Evolutionary conservation across 2,797 vertebrate genomes (phyloP).

Genomic region (Linurgus olivaceus): DNA sequence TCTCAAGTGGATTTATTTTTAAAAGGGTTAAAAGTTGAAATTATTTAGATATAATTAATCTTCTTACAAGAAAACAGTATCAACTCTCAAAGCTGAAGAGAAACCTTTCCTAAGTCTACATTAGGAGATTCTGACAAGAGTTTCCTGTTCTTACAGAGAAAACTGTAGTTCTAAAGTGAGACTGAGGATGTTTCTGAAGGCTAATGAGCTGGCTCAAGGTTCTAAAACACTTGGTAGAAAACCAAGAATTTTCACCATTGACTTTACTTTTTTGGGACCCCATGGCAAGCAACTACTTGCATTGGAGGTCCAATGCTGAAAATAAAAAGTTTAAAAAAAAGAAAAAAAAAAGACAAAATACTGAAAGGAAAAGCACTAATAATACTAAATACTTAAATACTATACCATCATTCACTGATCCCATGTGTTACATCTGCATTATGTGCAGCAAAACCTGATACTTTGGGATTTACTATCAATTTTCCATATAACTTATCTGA

Average conservation of each 20-base stretch:
- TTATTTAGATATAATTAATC: background rate
- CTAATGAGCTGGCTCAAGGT: background rate
- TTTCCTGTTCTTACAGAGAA: background rate
- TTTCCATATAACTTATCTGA: background rate
- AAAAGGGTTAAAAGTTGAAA: background rate
- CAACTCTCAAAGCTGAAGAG: background rate
- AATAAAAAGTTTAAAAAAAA: background rate
- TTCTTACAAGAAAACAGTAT: background rate
- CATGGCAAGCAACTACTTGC: background rate
- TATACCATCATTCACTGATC: background rate
- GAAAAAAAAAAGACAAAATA: background rate
- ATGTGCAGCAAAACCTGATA: background rate
- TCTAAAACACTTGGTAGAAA: background rate
- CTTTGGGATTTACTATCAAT: background rate
- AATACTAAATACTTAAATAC: background rate
- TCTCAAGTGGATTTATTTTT: background rate
- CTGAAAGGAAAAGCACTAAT: background rate
- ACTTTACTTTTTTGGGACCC: background rate
- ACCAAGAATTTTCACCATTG: background rate
- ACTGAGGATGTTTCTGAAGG: background rate
- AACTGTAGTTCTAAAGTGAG: background rate
- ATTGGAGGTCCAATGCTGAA: background rate
- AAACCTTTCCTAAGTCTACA: background rate
- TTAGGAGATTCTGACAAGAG: background rate
- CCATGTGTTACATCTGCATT: background rate